These are phyloP conservation scores for Chymomyza procnemis DNA, from an alignment of 2,888 invertebrate species.

Conservation along the genomic window DNA sequence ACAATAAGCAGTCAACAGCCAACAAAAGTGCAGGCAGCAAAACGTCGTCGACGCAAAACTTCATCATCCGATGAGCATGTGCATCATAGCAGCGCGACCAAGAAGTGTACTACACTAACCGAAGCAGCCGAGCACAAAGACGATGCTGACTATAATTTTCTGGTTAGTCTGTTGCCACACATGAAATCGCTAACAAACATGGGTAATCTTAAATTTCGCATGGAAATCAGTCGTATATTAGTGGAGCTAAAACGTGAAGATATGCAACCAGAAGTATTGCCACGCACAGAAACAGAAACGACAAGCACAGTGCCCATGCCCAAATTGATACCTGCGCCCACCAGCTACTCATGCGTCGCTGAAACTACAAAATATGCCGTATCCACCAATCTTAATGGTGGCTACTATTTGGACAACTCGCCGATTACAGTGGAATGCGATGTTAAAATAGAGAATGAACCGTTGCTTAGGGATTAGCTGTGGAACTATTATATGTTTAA, in stretches of 20 bases:
- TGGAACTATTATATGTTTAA: too few relatives aligned
- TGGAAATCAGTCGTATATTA: constrained; percentile 50
- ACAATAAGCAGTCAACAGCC: background rate
- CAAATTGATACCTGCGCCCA: constrained; percentile 1
- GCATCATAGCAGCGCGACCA: constrained; percentile 11
- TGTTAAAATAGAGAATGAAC: constrained; percentile 52
- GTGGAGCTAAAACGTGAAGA: constrained; percentile 54
- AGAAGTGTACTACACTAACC: background rate
- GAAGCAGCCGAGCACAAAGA: constrained; percentile 24
- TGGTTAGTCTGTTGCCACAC: constrained; percentile 57
- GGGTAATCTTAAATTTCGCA: constrained; percentile 53
- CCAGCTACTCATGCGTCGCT: background rate
- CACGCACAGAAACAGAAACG: background rate
- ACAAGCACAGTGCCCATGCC: constrained; percentile 8
- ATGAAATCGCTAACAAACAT: constrained; percentile 50
- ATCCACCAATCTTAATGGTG: constrained; percentile 6
- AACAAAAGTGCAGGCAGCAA: constrained; percentile 24
- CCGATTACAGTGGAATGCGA: constrained; percentile 46
- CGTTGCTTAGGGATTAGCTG: background rate
- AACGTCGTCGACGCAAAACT: constrained; percentile 32
- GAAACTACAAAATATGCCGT: constrained; percentile 16
- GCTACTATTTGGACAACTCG: constrained; percentile 34
- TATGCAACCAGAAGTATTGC: background rate
- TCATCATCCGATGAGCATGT: constrained; percentile 28
- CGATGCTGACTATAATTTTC: constrained; percentile 57